These are phyloP conservation scores for Calliphora vicina DNA, from an alignment of 1,140 invertebrate genomes.

Conservation along the genomic window DNA sequence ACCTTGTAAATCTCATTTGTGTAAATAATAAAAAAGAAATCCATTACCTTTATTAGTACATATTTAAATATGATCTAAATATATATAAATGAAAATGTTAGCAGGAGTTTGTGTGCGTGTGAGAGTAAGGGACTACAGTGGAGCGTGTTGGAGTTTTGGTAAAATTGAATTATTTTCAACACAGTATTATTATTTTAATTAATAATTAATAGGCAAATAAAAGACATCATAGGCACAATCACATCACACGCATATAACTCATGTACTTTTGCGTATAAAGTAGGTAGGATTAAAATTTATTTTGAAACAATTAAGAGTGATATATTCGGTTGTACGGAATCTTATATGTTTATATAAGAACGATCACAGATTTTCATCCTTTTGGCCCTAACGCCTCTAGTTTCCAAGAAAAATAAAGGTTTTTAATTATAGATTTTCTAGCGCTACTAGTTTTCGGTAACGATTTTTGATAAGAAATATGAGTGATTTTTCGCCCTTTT, in stretches of 20 bases:
- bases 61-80: not conserved
- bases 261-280: not conserved
- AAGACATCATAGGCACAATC: not conserved
- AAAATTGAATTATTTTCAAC: constrained; percentile 1
- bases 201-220: constrained; percentile 14
- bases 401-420: too few species aligned
- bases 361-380: too few species aligned
- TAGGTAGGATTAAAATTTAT: not conserved
- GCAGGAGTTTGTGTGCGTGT: not conserved
- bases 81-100: not conserved
- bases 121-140: not conserved
- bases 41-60: not conserved
- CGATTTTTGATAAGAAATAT: too few species aligned
- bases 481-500: too few species aligned
- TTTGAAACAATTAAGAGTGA: too few species aligned
- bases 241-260: not conserved
- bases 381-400: too few species aligned
- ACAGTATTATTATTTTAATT: constrained; percentile 11
- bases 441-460: too few species aligned
- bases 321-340: too few species aligned
- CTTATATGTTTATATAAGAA: too few species aligned
- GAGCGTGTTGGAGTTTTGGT: not conserved
- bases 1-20: not conserved
- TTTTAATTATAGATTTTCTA: too few species aligned
- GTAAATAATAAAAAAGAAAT: not conserved